Base-by-base conservation (phyloP, 2,797 vertebrate species). In the Naso thynnoides region DNA sequence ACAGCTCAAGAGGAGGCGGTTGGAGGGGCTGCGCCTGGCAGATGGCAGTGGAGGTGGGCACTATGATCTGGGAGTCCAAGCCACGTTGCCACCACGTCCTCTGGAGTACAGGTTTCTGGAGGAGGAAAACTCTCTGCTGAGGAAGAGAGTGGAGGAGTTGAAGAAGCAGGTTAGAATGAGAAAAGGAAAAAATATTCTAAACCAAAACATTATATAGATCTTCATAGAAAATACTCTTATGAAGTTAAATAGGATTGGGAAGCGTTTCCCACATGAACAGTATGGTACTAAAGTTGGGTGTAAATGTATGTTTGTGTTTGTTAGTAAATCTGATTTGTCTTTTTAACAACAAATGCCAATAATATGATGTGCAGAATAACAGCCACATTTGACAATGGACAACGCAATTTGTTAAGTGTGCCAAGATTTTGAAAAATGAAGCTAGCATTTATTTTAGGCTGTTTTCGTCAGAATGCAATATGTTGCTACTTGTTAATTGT, bases 121-220 rank as follows among this genome's bases (percentile, higher is more conserved):
- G 79, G 98, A 99, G 83, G 98, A 99, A 89, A 99, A 99, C 79
- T 69, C 90, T 18, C 88, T 99, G 86, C 94, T 99, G 73, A 93
- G 98, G 70, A 99, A 96, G 48, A 95, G 97, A 13, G 96, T 99
- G 45, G 98, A 99, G 76, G 98, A 99, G 70, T 90, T 99, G 16
- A 99, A 98, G 90, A 99, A 99, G 84, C 98, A 99, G 95, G 97
- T 98, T 50, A 85, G 88, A 73, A 55, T 42, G 15, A 52, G 3
- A 62, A 27, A 57, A n/a, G 0, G 1, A 23, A 29, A 36, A 38
- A 29, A 9, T 2, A 21, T 3, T 3, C 26, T 15, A 9, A 50
- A 50, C 48, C 8, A 47, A 31, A 50, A 27, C 18, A 13, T 15
- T 13, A 27, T 52, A 47, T 38, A 3, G 4, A 59, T 66, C 6